Percentiles rank a stretch among this genome's conserved stretches.
phyloP scores from a whole-genome alignment of 2,888 invertebrate genomes.

The Fragum sueziense region DNA sequence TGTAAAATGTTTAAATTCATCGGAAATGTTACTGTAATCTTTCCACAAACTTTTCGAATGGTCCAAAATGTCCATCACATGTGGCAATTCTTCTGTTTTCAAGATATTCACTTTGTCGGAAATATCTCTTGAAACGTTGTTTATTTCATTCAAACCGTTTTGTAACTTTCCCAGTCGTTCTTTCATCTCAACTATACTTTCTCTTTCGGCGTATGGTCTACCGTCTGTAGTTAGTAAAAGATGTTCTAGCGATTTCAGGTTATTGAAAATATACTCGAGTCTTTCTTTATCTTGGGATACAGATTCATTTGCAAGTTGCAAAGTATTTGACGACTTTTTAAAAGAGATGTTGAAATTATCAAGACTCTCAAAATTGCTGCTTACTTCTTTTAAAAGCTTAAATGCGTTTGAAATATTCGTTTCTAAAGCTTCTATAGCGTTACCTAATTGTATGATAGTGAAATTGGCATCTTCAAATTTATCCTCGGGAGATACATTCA shows the following conservation, averaged over 20 bases:
- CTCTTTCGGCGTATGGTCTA: slow-evolving; percentile 22
- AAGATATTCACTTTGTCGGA: too few species aligned
- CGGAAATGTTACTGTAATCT: too few species aligned
- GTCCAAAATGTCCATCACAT: too few species aligned
- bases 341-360: background rate
- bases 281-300: background rate
- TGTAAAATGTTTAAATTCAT: too few species aligned
- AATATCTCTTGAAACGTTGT: background rate
- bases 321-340: background rate
- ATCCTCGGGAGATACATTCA: background rate
- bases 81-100: too few species aligned
- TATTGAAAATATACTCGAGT: background rate
- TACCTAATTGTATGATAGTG: background rate
- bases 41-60: too few species aligned
- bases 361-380: background rate
- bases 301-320: background rate
- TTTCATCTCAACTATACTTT: slow-evolving; percentile 48
- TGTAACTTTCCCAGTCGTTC: slow-evolving; percentile 24
- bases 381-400: background rate
- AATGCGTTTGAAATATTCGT: background rate
- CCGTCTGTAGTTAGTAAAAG: slow-evolving; percentile 1
- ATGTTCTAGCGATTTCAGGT: background rate
- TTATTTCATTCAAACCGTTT: slow-evolving; percentile 5
- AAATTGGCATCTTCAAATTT: background rate
- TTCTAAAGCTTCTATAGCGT: background rate